A percentile compares a stretch with the other conserved stretches of the same genome.
phyloP scores from a whole-genome alignment of 1,140 invertebrate species.

The Bilobella aurantiaca region DNA sequence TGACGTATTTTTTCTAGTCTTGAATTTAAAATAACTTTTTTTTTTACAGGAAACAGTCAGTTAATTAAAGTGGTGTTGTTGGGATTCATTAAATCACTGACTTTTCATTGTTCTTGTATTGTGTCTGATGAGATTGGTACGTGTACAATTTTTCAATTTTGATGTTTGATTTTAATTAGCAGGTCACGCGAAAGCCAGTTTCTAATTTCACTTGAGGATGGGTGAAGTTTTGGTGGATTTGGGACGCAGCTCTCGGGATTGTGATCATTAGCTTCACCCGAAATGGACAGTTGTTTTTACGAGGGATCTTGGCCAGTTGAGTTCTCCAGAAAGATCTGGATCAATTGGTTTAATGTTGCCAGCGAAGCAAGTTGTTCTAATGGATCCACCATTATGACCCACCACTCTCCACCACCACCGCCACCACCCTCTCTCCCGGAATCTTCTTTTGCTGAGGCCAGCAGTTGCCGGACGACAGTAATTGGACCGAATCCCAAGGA shows the following conservation, averaged over 20 bases:
- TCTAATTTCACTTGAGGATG: no score
- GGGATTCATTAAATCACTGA: no score
- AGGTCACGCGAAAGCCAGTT: no score
- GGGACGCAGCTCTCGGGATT: background rate
- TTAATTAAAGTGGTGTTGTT: no score
- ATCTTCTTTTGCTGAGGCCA: background rate
- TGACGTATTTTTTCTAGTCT: no score
- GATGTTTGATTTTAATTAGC: no score
- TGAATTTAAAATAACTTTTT: no score
- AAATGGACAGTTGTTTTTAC: background rate
- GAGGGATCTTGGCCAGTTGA: background rate
- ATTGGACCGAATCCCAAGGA: background rate
- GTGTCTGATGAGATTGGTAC: no score
- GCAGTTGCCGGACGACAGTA: background rate
- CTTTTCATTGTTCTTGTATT: no score
- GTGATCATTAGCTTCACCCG: background rate
- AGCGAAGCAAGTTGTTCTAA: background rate
- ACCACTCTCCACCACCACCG: background rate
- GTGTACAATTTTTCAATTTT: no score
- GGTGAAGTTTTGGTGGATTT: no score
- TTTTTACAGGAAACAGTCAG: no score
- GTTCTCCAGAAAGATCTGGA: slow-evolving; percentile 1
- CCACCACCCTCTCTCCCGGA: background rate
- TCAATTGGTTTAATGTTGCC: slow-evolving; percentile 5
- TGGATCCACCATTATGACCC: slow-evolving; percentile 1